These are phyloP conservation scores for Hyposoter dolosus DNA, from an alignment of 2,888 invertebrate genomes.

Conservation along the genomic window DNA sequence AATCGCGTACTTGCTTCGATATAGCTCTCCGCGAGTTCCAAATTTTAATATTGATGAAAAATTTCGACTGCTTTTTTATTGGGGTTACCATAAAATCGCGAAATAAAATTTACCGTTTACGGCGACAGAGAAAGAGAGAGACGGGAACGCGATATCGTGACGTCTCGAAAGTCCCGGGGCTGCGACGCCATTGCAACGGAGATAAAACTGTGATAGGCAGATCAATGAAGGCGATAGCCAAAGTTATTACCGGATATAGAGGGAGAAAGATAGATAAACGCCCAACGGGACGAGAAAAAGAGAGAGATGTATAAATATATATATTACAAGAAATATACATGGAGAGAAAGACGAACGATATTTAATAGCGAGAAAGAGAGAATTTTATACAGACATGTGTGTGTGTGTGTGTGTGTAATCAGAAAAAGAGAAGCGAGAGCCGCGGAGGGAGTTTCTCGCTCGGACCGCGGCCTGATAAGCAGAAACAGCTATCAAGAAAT, in stretches of 20 bases:
- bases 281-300: conserved; percentile 69
- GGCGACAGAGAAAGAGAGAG: conserved; percentile 37
- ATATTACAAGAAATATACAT: conserved; percentile 25
- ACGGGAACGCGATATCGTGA: conserved; percentile 42
- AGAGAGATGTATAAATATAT: conserved; percentile 33
- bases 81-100: conserved; percentile 19
- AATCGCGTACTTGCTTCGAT: not conserved
- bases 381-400: conserved; percentile 57
- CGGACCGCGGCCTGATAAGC: conserved; percentile 81
- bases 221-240: conserved; percentile 84
- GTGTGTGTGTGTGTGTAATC: conserved; percentile 49
- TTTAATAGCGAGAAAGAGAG: conserved; percentile 51
- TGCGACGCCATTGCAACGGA: conserved; percentile 83
- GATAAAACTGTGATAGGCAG: conserved; percentile 84
- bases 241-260: conserved; percentile 85
- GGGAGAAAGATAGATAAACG: conserved; percentile 77
- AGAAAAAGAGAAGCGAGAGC: conserved; percentile 67
- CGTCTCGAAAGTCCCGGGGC: conserved; percentile 75
- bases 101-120: conserved; percentile 46
- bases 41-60: conserved; percentile 36
- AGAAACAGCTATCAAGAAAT: conserved; percentile 85
- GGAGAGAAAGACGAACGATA: conserved; percentile 53
- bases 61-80: conserved; percentile 31
- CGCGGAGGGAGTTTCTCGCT: conserved; percentile 73
- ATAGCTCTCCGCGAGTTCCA: not conserved